Evolutionary conservation across 2,888 invertebrate species (phyloP), one percentile per base, ranked within the genome.

Genomic region (Athrips mouffetella): DNA sequence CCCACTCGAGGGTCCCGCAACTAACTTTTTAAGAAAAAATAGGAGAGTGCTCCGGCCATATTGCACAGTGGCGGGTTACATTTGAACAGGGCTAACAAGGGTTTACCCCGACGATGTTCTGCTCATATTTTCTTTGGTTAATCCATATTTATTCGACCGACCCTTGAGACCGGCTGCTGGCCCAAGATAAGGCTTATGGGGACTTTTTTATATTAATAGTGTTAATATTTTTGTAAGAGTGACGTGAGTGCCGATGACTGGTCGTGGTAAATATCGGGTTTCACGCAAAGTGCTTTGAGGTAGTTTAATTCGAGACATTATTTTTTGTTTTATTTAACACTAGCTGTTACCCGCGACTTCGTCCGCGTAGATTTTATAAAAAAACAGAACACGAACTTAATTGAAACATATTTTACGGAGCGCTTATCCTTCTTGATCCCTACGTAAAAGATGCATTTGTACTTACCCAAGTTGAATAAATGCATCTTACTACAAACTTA

Each of bases 71-170:
- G 41, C 33, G 47, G 44, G 55, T 49, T 50, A 54, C 58, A 59
- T 57, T 64, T 50, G 55, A 52, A 60, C 55, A 58, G 47, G 50
- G 53, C 62, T 66, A 68, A 71, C 72, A 71, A 70, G 73, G 73
- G 66, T 70, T 72, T 69, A 66, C 65, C 65, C 51, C 62, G 64
- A 53, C 60, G 61, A 58, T 70, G 62, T 47, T 53, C 70, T 63
- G 53, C 70, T 77, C 73, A 80, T 79, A 81, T 80, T 81, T 80
- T 70, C 73, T 62, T 69, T 63, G 55, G 66, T 68, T 83, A 82
- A 81, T 83, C 83, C 82, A 81, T 82, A 83, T 85, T 85, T 82
- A 86, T 81, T 74, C 66, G 71, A 72, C 76, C 71, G 78, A 76
- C 80, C 82, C 78, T 65, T 65, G 63, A 62, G 56, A 61, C 62